Percentiles rank a stretch among this genome's conserved stretches.
phyloP scores from a whole-genome alignment of 2,797 vertebrate genomes.

The Hypotaenidia okinawae region DNA sequence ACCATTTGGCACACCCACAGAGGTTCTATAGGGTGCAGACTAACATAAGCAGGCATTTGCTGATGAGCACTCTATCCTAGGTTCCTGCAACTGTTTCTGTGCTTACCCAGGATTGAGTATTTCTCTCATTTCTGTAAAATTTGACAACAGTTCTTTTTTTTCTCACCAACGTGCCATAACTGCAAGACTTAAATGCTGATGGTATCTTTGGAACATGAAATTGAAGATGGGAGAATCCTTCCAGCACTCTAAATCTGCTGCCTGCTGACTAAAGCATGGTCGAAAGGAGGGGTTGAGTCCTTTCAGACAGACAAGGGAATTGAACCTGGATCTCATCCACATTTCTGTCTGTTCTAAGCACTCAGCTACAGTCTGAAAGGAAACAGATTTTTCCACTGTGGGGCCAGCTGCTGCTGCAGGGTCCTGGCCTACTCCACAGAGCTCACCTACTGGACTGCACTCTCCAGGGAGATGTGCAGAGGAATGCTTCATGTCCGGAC shows the following conservation, averaged over 20 bases:
- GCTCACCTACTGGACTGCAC: background rate
- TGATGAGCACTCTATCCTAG: background rate
- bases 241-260: background rate
- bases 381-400: slow-evolving; percentile 14
- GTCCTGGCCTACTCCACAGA: background rate
- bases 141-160: background rate
- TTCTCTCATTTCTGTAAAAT: background rate
- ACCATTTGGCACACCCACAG: background rate
- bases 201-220: background rate
- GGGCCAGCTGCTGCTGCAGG: background rate
- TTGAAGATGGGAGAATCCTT: background rate
- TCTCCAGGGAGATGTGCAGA: background rate
- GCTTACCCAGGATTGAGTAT: background rate
- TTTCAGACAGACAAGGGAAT: background rate
- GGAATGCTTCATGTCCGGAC: background rate
- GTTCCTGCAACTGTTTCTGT: background rate
- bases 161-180: background rate
- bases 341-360: slow-evolving; percentile 8
- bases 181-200: background rate
- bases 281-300: background rate
- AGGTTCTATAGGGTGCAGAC: background rate
- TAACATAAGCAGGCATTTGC: background rate
- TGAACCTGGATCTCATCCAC: background rate
- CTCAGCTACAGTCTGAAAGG: background rate
- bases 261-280: background rate